These are phyloP conservation scores for Dicentrarchus labrax DNA, from an alignment of 2,113 vertebrate species.

Conservation along the genomic window DNA sequence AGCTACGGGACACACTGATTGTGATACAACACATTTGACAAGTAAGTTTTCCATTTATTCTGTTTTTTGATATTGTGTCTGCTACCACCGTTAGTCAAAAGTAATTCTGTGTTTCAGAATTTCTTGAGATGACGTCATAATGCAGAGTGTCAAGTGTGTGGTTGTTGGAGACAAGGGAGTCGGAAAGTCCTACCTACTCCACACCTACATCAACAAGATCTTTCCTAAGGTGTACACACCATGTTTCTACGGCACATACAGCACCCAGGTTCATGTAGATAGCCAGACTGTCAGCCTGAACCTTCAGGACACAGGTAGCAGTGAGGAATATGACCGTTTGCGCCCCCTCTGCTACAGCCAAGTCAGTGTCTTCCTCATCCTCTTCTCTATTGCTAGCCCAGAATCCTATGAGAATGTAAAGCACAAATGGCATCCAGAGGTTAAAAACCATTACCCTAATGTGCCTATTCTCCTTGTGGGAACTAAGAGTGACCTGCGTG, in stretches of 20 bases:
- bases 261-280: slow-evolving; percentile 69
- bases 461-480: slow-evolving; percentile 91
- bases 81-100: too few relatives aligned
- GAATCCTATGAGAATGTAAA: slow-evolving; percentile 90
- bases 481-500: slow-evolving; percentile 92
- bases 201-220: slow-evolving; percentile 89
- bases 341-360: slow-evolving; percentile 89
- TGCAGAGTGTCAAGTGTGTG: slow-evolving; percentile 92
- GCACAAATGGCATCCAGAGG: slow-evolving; percentile 92
- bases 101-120: slow-evolving; percentile 5
- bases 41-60: background rate
- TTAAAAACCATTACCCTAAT: slow-evolving; percentile 90
- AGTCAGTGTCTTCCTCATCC: slow-evolving; percentile 91
- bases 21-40: background rate
- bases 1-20: background rate
- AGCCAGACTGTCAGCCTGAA: slow-evolving; percentile 87
- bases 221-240: slow-evolving; percentile 91
- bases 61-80: background rate
- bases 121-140: slow-evolving; percentile 36
- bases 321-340: slow-evolving; percentile 89
- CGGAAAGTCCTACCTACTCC: slow-evolving; percentile 89
- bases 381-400: slow-evolving; percentile 90
- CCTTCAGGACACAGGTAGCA: slow-evolving; percentile 89
- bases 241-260: slow-evolving; percentile 89
- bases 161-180: slow-evolving; percentile 89